Evolutionary conservation across 2,113 vertebrate genomes (phyloP).

Genomic region (Phaetusa simplex): DNA sequence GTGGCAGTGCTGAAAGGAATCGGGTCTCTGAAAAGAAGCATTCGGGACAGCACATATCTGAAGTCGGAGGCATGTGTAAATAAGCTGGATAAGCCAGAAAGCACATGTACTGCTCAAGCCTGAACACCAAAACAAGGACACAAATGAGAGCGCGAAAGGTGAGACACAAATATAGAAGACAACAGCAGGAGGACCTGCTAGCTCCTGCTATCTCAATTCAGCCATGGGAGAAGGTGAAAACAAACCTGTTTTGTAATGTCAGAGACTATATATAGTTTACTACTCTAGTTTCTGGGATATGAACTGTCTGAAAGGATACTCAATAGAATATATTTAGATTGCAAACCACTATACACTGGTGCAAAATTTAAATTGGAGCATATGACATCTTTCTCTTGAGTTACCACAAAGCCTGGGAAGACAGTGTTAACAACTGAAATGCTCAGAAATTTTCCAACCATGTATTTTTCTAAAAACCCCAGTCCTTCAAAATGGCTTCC

Average conservation of each 20-base stretch:
- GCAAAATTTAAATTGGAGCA: not conserved
- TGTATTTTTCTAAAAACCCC: not conserved
- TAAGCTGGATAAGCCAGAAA: not conserved
- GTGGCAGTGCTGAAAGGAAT: not conserved
- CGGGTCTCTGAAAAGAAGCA: not conserved
- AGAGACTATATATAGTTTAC: conserved; percentile 46
- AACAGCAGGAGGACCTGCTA: not conserved
- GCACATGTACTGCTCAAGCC: not conserved
- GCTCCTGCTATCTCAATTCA: not conserved
- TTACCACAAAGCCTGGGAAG: not conserved
- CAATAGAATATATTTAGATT: conserved; percentile 40
- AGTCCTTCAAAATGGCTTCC: not conserved
- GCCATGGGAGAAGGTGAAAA: conserved; percentile 8
- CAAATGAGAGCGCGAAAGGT: not conserved
- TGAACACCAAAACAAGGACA: not conserved
- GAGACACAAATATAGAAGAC: not conserved
- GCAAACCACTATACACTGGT: not conserved
- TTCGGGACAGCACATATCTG: not conserved
- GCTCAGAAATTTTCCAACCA: not conserved
- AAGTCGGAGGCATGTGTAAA: not conserved
- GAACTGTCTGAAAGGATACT: conserved; percentile 18
- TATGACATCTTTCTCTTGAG: not conserved
- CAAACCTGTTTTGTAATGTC: conserved; percentile 40
- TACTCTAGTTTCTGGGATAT: conserved; percentile 24
- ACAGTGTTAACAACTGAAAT: not conserved